Percentiles rank a stretch among this genome's conserved stretches.
Conservation (phyloP, 2,113 vertebrate species). For the Thamnaconus septentrionalis region DNA sequence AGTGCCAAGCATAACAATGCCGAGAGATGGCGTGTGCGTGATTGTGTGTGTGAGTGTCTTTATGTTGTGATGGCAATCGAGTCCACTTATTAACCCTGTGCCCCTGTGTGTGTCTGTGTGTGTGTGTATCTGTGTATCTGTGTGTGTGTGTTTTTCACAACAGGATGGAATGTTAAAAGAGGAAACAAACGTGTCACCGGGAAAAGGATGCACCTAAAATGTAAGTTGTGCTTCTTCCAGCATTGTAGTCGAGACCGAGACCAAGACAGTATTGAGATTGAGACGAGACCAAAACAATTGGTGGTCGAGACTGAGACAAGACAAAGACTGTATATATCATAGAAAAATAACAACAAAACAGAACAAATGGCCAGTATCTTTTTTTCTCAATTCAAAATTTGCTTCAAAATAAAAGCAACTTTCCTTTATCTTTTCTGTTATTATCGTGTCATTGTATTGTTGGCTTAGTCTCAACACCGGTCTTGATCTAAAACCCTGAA, state of each 20-base stretch:
- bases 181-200: constrained; percentile 15
- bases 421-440: too few relatives aligned
- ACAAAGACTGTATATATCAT: too few relatives aligned
- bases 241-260: neutral
- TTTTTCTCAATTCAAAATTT: too few relatives aligned
- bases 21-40: constrained; percentile 40
- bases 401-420: too few relatives aligned
- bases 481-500: too few relatives aligned
- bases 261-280: too few relatives aligned
- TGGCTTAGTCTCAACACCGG: too few relatives aligned
- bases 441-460: too few relatives aligned
- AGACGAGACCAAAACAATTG: too few relatives aligned
- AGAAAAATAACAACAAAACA: too few relatives aligned
- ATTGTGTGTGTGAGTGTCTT: constrained; percentile 49
- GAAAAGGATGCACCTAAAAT: constrained; percentile 37
- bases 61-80: constrained; percentile 42
- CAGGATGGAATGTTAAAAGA: constrained; percentile 55
- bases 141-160: constrained; percentile 41
- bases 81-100: neutral
- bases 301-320: too few relatives aligned
- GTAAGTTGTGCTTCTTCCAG: constrained; percentile 36
- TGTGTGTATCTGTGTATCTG: constrained; percentile 39
- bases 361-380: too few relatives aligned
- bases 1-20: constrained; percentile 54
- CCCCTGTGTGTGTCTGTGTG: constrained; percentile 47